phyloP scores from a whole-genome alignment of 2,888 invertebrate species.

The Clitarchus hookeri region DNA sequence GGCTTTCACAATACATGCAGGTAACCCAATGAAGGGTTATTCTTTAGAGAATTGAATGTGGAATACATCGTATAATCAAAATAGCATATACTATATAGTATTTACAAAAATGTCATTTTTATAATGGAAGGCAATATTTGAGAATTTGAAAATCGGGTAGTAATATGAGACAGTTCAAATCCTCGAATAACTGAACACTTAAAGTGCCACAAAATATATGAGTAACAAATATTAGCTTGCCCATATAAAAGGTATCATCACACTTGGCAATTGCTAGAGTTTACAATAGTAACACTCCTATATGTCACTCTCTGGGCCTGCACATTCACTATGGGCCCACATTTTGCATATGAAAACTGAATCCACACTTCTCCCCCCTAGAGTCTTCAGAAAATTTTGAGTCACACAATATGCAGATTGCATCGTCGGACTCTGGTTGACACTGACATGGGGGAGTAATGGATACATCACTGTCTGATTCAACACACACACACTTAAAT shows the following conservation, averaged over 20 bases:
- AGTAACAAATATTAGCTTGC: not conserved
- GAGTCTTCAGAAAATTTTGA: not conserved
- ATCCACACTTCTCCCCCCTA: not conserved
- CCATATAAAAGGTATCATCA: not conserved
- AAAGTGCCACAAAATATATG: not conserved
- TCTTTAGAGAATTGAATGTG: not conserved
- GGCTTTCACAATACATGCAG: not conserved
- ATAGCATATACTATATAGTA: not conserved
- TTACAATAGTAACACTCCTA: not conserved
- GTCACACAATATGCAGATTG: not conserved
- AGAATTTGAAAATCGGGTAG: not conserved
- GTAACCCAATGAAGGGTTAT: not conserved
- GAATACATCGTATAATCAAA: not conserved
- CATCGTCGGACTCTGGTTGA: not conserved
- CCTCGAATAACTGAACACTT: not conserved
- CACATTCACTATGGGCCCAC: not conserved
- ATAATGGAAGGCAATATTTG: not conserved
- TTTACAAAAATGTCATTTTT: not conserved
- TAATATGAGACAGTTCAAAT: constrained; percentile 8
- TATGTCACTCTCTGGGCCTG: not conserved
- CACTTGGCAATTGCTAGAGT: not conserved
- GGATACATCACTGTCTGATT: not conserved
- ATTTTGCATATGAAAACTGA: not conserved
- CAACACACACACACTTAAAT: not conserved
- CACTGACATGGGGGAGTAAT: not conserved